A percentile compares a stretch with the other conserved stretches of the same genome.
Evolutionary conservation across 30 jellyfish, hydroid and myxozoan species (phyloP).

Genomic region (Rhopilema esculentum): DNA sequence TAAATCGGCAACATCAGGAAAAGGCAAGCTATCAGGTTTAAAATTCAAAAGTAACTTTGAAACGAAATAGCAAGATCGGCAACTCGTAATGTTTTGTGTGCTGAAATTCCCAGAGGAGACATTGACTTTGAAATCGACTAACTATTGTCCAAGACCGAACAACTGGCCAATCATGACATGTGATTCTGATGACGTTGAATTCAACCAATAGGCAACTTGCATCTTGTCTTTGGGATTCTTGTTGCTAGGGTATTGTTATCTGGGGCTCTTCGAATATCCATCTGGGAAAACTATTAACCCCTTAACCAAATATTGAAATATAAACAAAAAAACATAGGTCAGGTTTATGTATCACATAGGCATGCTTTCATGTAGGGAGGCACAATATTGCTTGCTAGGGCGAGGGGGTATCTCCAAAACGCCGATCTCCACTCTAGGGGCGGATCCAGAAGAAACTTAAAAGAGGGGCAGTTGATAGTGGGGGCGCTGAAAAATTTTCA

Average conservation of each 20-base stretch:
- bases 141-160: slow-evolving; percentile 26
- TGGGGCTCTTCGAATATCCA: neutral
- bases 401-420: too few relatives aligned
- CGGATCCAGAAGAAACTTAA: too few relatives aligned
- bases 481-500: too few relatives aligned
- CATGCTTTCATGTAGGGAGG: too few relatives aligned
- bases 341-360: too few relatives aligned
- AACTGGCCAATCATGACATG: slow-evolving; percentile 43
- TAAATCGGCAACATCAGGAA: slow-evolving; percentile 49
- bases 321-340: too few relatives aligned
- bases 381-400: too few relatives aligned
- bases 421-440: too few relatives aligned
- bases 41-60: neutral
- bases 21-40: neutral
- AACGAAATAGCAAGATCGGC: neutral
- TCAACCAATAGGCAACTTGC: slow-evolving; percentile 68
- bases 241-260: slow-evolving; percentile 44
- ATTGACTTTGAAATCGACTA: slow-evolving; percentile 56
- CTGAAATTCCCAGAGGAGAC: slow-evolving; percentile 46
- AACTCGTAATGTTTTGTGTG: neutral
- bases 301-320: neutral
- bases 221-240: slow-evolving; percentile 10
- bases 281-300: neutral
- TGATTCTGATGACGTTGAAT: slow-evolving; percentile 26
- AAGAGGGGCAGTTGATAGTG: too few relatives aligned